A percentile compares a stretch with the other conserved stretches of the same genome.
Conservation (phyloP, 1,140 invertebrate genomes). For the Bombus ignitus region DNA sequence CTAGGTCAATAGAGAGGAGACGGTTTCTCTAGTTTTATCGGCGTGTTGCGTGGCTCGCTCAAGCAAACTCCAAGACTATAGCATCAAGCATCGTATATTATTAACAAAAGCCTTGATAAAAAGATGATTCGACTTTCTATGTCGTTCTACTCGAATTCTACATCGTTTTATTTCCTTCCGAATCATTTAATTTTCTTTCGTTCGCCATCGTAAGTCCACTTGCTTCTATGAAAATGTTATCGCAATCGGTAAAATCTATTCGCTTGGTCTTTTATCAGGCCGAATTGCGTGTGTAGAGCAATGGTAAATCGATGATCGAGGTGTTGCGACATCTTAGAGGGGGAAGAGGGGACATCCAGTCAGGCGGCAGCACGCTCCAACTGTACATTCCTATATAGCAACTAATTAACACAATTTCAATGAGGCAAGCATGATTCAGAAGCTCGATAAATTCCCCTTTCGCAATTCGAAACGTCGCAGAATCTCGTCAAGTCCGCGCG, state of each 20-base stretch:
- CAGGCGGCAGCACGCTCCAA: not conserved
- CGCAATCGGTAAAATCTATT: too few relatives aligned
- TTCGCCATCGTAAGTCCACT: too few relatives aligned
- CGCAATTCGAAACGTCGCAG: constrained; percentile 21
- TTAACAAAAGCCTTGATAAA: too few relatives aligned
- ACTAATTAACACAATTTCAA: constrained; percentile 39
- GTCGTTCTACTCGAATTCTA: too few relatives aligned
- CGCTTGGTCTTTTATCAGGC: too few relatives aligned
- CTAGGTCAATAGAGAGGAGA: constrained; percentile 65
- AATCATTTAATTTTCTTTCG: too few relatives aligned
- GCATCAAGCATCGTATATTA: not conserved
- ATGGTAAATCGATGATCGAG: not conserved
- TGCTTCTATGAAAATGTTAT: too few relatives aligned
- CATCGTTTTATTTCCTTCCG: too few relatives aligned
- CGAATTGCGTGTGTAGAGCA: not conserved
- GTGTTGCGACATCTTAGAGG: not conserved
- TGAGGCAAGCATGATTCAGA: constrained; percentile 22
- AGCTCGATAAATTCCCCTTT: constrained; percentile 13
- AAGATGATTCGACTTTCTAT: too few relatives aligned
- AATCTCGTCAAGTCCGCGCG: constrained; percentile 17
- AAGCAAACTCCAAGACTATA: not conserved
- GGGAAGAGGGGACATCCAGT: too few relatives aligned
- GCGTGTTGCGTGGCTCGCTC: constrained; percentile 11
- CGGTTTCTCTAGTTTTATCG: constrained; percentile 52
- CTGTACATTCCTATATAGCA: not conserved